A percentile compares a stretch with the other conserved stretches of the same genome.
Conservation (phyloP, 2,113 vertebrate genomes). For the Malurus elegans region DNA sequence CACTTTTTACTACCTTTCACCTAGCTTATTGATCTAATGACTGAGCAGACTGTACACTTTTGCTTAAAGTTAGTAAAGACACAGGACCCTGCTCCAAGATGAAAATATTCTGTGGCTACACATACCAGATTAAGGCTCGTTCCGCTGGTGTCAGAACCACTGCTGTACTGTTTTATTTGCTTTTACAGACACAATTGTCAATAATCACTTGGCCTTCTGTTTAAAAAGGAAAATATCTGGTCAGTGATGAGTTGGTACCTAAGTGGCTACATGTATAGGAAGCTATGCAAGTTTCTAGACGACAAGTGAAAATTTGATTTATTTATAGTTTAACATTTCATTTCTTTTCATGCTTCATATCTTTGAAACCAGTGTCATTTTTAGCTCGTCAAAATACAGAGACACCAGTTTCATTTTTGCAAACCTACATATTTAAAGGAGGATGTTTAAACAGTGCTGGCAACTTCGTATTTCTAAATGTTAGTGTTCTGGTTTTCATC, state of each 20-base stretch:
- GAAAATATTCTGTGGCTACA: not conserved
- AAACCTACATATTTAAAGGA: slow-evolving; percentile 8
- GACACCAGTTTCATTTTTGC: not conserved
- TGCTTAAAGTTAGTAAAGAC: not conserved
- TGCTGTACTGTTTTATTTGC: fast-evolving
- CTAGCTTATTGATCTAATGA: not conserved
- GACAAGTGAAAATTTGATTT: not conserved
- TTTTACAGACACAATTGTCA: not conserved
- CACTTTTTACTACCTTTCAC: not conserved
- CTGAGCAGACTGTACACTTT: not conserved
- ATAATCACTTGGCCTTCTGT: not conserved
- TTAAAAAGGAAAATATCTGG: not conserved
- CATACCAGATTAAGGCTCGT: not conserved
- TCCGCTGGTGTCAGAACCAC: not conserved
- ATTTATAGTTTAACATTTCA: not conserved
- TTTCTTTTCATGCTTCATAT: slow-evolving; percentile 18
- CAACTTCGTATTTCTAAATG: slow-evolving; percentile 27
- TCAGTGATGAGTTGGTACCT: not conserved
- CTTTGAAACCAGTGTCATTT: slow-evolving; percentile 25
- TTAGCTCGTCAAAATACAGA: slow-evolving; percentile 23
- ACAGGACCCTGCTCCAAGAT: not conserved
- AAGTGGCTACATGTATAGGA: not conserved
- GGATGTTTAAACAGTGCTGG: not conserved
- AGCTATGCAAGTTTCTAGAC: not conserved
- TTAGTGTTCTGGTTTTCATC: slow-evolving; percentile 18